phyloP scores from a whole-genome alignment of 2,888 invertebrate species.

The Helobdella robusta region DNA sequence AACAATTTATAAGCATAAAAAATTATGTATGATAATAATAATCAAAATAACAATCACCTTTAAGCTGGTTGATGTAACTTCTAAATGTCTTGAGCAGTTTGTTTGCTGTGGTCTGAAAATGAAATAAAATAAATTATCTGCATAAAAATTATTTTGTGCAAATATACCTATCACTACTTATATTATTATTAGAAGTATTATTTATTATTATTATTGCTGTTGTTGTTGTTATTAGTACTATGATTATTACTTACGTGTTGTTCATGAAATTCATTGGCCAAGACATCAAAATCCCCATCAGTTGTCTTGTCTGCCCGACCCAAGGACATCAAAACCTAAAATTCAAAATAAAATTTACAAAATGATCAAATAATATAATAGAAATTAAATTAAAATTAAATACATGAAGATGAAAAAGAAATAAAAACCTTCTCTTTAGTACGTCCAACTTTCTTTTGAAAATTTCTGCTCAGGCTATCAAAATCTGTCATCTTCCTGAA shows the following conservation, averaged over 20 bases:
- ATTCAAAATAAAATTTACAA: background rate
- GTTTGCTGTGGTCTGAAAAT: slow-evolving; percentile 11
- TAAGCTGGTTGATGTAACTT: slow-evolving; percentile 8
- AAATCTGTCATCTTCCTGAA: slow-evolving; percentile 25
- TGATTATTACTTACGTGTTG: slow-evolving; percentile 6
- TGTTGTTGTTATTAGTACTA: background rate
- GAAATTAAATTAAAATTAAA: background rate
- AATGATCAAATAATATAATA: background rate
- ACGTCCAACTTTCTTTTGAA: slow-evolving; percentile 18
- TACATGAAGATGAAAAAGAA: background rate
- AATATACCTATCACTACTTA: background rate
- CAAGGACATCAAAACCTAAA: slow-evolving; percentile 17
- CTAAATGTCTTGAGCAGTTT: slow-evolving; percentile 12
- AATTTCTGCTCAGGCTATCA: slow-evolving; percentile 13
- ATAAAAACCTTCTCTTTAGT: slow-evolving; percentile 22
- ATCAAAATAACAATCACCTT: no score
- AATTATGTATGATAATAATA: no score
- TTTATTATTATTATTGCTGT: background rate
- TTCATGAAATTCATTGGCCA: slow-evolving; percentile 10
- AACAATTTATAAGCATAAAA: background rate
- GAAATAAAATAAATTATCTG: background rate
- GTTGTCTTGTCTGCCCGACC: slow-evolving; percentile 19
- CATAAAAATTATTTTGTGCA: background rate
- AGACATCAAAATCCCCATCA: slow-evolving; percentile 21
- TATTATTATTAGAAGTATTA: background rate